Conservation (phyloP, 2,113 vertebrate species). For the Chelonoidis abingdonii region DNA sequence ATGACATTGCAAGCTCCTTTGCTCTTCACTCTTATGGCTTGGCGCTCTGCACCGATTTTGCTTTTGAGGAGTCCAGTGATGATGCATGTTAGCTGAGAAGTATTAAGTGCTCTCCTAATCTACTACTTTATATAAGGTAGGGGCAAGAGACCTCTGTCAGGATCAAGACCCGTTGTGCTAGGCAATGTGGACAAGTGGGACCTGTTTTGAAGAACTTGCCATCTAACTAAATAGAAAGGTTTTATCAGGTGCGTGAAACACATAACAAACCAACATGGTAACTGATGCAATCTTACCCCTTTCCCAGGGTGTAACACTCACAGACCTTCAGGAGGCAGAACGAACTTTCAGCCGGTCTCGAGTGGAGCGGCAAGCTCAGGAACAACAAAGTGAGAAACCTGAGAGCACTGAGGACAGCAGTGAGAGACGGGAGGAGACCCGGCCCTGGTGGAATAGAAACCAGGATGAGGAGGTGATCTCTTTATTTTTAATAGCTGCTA, state of each 20-base stretch:
- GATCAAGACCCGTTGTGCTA: not conserved
- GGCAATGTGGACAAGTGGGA: not conserved
- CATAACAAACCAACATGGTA: not conserved
- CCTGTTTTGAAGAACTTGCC: not conserved
- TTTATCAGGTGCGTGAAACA: accelerated
- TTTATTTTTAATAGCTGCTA: accelerated
- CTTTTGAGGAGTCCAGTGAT: not conserved
- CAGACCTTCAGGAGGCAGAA: slow-evolving; percentile 93
- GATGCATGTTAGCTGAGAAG: not conserved
- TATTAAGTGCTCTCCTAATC: not conserved
- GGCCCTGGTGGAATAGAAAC: slow-evolving; percentile 49
- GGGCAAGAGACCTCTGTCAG: not conserved
- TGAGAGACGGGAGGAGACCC: slow-evolving; percentile 59
- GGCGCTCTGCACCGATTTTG: not conserved
- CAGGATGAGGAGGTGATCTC: slow-evolving; percentile 81
- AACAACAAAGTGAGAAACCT: slow-evolving; percentile 60
- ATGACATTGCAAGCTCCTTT: not conserved
- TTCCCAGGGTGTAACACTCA: slow-evolving; percentile 90
- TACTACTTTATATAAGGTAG: not conserved
- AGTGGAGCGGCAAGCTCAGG: slow-evolving; percentile 79
- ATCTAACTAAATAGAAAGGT: not conserved
- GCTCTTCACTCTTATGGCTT: not conserved
- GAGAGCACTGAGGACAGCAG: not conserved
- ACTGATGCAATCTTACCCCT: not conserved
- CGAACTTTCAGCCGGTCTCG: slow-evolving; percentile 81